Percentiles rank a stretch among this genome's conserved stretches.
Conservation (phyloP, 2,113 vertebrate genomes). For the Raja brachyura region DNA sequence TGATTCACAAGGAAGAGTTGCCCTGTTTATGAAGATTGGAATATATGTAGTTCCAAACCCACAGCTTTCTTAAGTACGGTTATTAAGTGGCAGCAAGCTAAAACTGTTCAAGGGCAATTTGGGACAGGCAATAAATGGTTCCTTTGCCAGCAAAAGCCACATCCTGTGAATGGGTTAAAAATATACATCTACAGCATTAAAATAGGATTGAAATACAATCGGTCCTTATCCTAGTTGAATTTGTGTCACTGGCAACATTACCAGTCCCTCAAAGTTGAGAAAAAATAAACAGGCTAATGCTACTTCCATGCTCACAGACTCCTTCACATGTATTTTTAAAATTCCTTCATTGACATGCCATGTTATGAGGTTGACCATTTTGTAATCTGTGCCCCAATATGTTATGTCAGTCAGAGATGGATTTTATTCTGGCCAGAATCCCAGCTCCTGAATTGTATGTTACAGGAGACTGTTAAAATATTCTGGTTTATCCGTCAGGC, state of each 20-base stretch:
- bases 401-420: neutral
- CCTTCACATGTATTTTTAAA: neutral
- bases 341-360: neutral
- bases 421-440: neutral
- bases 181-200: neutral
- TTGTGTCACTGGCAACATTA: neutral
- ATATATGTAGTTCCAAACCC: no score
- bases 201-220: neutral
- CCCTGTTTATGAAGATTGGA: no score
- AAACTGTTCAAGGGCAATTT: no score
- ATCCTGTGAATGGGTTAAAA: no score
- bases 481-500: neutral
- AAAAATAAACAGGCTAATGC: neutral
- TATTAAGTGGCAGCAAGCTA: no score
- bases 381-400: neutral
- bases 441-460: neutral
- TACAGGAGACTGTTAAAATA: neutral
- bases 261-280: neutral
- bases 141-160: no score
- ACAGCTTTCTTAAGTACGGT: no score
- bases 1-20: no score
- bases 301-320: neutral
- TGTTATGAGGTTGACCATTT: neutral
- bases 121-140: no score
- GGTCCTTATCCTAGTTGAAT: neutral